Conservation (phyloP, 2,797 vertebrate genomes). For the Heteromormyrus szaboi region DNA sequence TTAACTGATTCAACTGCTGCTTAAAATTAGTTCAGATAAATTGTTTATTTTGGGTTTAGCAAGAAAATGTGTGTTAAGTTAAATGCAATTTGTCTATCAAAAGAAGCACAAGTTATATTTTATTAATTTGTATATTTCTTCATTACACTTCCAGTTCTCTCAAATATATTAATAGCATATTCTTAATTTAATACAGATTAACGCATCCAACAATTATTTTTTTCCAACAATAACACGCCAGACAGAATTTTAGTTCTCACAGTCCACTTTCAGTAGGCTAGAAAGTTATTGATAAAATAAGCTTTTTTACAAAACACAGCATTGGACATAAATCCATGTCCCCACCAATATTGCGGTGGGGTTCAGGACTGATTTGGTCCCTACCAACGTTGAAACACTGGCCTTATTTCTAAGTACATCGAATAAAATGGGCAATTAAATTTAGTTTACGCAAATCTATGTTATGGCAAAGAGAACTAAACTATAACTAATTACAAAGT, state of each 20-base stretch:
- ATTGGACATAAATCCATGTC: background rate
- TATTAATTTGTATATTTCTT: background rate
- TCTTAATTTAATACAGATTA: background rate
- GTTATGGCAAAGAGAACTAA: background rate
- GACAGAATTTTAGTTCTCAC: background rate
- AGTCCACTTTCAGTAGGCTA: background rate
- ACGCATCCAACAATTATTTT: background rate
- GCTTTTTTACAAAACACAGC: background rate
- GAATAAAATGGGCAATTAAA: background rate
- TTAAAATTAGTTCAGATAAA: background rate
- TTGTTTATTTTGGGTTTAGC: background rate
- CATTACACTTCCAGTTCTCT: background rate
- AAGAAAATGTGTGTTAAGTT: background rate
- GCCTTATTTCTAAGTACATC: too few species aligned
- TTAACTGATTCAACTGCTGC: background rate
- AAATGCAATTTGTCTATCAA: background rate
- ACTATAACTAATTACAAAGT: background rate
- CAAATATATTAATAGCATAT: background rate
- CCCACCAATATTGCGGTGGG: background rate
- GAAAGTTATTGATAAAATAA: background rate
- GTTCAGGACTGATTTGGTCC: background rate
- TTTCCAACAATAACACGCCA: background rate
- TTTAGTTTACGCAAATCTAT: background rate
- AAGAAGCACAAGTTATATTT: background rate
- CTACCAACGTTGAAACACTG: too few species aligned